phyloP scores from a whole-genome alignment of 2,888 invertebrate species.

The Volucella zonaria region DNA sequence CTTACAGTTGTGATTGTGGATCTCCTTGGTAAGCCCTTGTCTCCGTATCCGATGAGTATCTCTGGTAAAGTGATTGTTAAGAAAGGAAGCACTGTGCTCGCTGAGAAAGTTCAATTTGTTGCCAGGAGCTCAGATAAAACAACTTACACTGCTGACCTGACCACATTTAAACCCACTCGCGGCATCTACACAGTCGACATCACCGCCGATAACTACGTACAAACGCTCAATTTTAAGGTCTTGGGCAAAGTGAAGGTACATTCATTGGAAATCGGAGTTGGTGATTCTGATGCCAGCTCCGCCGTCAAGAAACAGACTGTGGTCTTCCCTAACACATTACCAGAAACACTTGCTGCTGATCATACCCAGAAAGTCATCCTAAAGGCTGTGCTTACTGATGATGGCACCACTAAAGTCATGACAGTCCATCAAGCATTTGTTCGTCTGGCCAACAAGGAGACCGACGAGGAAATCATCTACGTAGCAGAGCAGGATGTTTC shows the following conservation, averaged over 20 bases:
- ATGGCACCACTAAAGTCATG: conserved; percentile 86
- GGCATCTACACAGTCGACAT: conserved; percentile 93
- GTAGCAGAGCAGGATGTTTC: conserved; percentile 93
- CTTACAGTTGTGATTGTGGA: conserved; percentile 89
- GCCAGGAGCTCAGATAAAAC: conserved; percentile 88
- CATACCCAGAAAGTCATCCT: conserved; percentile 93
- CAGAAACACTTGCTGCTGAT: conserved; percentile 90
- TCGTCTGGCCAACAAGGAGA: conserved; percentile 86
- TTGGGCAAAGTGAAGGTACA: conserved; percentile 90
- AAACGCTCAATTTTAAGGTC: conserved; percentile 87
- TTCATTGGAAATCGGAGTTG: conserved; percentile 92
- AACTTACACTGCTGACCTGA: conserved; percentile 90
- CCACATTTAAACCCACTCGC: conserved; percentile 89
- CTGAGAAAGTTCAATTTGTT: conserved; percentile 84
- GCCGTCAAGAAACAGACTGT: conserved; percentile 90
- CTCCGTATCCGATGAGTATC: conserved; percentile 78
- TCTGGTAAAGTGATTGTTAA: conserved; percentile 81
- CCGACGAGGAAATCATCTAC: conserved; percentile 93
- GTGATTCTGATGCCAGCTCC: conserved; percentile 94
- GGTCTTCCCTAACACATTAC: conserved; percentile 88
- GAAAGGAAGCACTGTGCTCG: conserved; percentile 86
- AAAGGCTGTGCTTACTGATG: conserved; percentile 91
- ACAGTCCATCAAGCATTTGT: conserved; percentile 94
- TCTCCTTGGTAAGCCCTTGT: conserved; percentile 88
- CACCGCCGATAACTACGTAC: conserved; percentile 86